A percentile compares a stretch with the other conserved stretches of the same genome.
phyloP scores from a whole-genome alignment of 2,888 invertebrate genomes.

The Coleophora flavipennella region DNA sequence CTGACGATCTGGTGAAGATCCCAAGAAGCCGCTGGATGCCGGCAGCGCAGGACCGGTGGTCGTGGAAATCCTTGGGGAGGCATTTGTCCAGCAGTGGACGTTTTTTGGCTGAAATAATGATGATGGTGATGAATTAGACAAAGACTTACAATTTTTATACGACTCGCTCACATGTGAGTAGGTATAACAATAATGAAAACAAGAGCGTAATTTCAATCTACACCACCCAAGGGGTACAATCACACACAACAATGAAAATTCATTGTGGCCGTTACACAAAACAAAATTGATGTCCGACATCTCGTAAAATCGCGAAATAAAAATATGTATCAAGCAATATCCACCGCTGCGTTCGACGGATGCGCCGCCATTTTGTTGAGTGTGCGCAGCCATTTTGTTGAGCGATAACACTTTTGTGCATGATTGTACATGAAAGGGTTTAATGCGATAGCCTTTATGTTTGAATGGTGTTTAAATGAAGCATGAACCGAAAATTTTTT shows the following conservation, averaged over 20 bases:
- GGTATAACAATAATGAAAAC: not conserved
- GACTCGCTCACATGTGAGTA: too few relatives aligned
- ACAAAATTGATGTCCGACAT: constrained; percentile 14
- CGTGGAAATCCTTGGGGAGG: too few relatives aligned
- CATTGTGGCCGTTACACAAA: constrained; percentile 17
- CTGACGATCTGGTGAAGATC: too few relatives aligned
- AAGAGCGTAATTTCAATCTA: constrained; percentile 8
- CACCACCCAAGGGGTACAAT: constrained; percentile 16
- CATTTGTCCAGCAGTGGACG: too few relatives aligned
- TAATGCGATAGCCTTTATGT: constrained; percentile 11
- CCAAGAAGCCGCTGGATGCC: too few relatives aligned
- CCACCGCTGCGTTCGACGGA: constrained; percentile 7
- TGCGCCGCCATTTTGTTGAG: constrained; percentile 5
- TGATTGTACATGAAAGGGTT: constrained; percentile 28
- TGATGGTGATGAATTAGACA: too few relatives aligned
- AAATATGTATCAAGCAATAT: constrained; percentile 4
- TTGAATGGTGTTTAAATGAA: not conserved
- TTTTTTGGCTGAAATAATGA: too few relatives aligned
- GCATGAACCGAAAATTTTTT: too few relatives aligned
- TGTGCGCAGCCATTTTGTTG: constrained; percentile 3
- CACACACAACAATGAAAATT: constrained; percentile 19
- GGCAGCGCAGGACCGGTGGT: too few relatives aligned
- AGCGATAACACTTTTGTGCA: constrained; percentile 27
- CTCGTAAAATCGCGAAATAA: constrained; percentile 11
- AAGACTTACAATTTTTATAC: too few relatives aligned